A percentile compares a stretch with the other conserved stretches of the same genome.
These are phyloP conservation scores for Mareca strepera DNA, from an alignment of 2,797 vertebrate genomes.

Conservation along the genomic window DNA sequence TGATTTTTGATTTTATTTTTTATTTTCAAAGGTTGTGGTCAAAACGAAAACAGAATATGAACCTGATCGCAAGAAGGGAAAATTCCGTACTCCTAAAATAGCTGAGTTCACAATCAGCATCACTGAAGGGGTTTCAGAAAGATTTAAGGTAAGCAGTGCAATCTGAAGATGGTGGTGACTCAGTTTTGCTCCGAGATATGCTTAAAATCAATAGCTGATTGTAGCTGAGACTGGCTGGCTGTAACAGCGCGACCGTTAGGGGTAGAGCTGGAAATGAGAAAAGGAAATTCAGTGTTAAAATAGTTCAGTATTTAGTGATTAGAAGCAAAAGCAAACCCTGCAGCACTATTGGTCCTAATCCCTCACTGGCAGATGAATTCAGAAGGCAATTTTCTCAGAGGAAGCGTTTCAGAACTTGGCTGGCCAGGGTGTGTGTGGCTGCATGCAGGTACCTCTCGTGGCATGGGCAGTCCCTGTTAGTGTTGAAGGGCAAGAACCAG, in stretches of 20 bases:
- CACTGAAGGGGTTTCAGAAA: slow-evolving; percentile 92
- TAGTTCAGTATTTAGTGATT: background rate
- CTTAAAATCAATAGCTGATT: background rate
- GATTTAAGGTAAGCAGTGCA: slow-evolving; percentile 89
- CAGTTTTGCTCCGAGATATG: background rate
- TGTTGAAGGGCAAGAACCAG: background rate
- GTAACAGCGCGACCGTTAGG: background rate
- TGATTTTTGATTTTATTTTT: background rate
- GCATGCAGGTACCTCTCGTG: background rate
- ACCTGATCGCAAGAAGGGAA: slow-evolving; percentile 89
- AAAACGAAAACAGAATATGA: slow-evolving; percentile 96
- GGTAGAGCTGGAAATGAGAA: background rate
- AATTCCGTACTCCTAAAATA: slow-evolving; percentile 88
- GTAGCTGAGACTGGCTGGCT: background rate
- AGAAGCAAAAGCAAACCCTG: background rate
- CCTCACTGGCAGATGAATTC: background rate
- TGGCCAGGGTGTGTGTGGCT: background rate
- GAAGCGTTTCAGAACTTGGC: background rate
- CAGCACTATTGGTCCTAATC: background rate
- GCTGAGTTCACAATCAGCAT: slow-evolving; percentile 95
- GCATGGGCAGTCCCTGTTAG: background rate
- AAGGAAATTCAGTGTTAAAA: background rate
- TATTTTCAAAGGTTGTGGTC: slow-evolving; percentile 87
- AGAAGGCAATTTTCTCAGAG: background rate
- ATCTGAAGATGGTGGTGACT: background rate